Evolutionary conservation across 2,888 invertebrate genomes (phyloP).

Genomic region (Boloria euphrosyne): DNA sequence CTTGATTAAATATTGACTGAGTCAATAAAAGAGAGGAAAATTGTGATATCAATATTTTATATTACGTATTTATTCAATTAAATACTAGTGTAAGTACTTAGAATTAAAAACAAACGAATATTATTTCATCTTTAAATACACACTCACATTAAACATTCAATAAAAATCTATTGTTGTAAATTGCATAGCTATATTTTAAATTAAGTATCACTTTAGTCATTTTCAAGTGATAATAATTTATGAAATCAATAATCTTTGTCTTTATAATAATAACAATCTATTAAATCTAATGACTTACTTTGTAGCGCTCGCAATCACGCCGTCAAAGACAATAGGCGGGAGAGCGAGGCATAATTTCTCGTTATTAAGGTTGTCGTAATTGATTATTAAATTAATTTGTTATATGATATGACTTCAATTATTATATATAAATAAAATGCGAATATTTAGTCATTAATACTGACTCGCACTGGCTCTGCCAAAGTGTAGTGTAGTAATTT

Average conservation of each 20-base stretch:
- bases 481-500: too few relatives aligned
- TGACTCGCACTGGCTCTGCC: too few relatives aligned
- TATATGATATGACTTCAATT: slow-evolving; percentile 1
- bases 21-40: too few relatives aligned
- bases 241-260: slow-evolving; percentile 9
- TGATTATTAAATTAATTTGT: slow-evolving; percentile 10
- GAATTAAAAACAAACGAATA: too few relatives aligned
- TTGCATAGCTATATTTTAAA: too few relatives aligned
- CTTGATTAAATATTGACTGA: not conserved
- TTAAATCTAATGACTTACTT: slow-evolving; percentile 29
- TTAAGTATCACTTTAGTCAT: not conserved
- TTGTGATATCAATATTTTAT: too few relatives aligned
- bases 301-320: slow-evolving; percentile 28
- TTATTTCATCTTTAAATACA: too few relatives aligned
- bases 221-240: slow-evolving; percentile 7
- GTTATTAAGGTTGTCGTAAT: slow-evolving; percentile 23
- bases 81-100: too few relatives aligned
- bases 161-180: too few relatives aligned
- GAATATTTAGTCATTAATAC: too few relatives aligned
- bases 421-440: not conserved
- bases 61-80: too few relatives aligned
- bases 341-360: slow-evolving; percentile 21
- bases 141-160: too few relatives aligned
- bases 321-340: slow-evolving; percentile 27
- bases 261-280: slow-evolving; percentile 26